Conservation (phyloP, 2,888 invertebrate genomes). For the Apodemia mormo region DNA sequence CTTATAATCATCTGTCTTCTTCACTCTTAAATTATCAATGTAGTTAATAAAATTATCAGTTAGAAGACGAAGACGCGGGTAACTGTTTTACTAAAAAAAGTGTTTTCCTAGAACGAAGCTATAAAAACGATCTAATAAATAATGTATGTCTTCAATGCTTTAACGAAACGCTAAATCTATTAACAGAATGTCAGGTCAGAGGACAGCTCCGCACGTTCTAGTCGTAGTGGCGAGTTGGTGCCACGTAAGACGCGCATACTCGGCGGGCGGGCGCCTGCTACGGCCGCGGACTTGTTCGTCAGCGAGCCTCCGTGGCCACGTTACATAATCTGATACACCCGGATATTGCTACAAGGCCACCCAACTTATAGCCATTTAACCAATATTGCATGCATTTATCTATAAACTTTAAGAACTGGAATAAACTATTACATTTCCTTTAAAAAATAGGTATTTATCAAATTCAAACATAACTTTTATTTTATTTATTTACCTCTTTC, state of each 20-base stretch:
- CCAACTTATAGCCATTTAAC: constrained; percentile 47
- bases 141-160: background rate
- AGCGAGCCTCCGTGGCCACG: constrained; percentile 47
- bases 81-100: background rate
- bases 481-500: too few relatives aligned
- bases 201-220: constrained; percentile 14
- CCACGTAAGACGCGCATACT: constrained; percentile 20
- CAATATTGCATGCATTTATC: constrained; percentile 41
- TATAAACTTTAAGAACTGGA: background rate
- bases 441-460: background rate
- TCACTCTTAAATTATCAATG: too few relatives aligned
- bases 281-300: constrained; percentile 32
- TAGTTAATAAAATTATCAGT: background rate
- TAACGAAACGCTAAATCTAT: constrained; percentile 12
- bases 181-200: constrained; percentile 16
- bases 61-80: background rate
- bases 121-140: constrained; percentile 8
- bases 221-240: constrained; percentile 20
- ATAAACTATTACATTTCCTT: background rate
- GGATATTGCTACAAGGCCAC: constrained; percentile 69
- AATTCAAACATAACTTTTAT: background rate
- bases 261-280: constrained; percentile 12
- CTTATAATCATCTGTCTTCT: too few relatives aligned
- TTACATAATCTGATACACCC: constrained; percentile 68
- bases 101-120: background rate